Evolutionary conservation across 2,113 vertebrate species (phyloP), one percentile per base, ranked within the genome.

Genomic region (Leucopsar rothschildi): DNA sequence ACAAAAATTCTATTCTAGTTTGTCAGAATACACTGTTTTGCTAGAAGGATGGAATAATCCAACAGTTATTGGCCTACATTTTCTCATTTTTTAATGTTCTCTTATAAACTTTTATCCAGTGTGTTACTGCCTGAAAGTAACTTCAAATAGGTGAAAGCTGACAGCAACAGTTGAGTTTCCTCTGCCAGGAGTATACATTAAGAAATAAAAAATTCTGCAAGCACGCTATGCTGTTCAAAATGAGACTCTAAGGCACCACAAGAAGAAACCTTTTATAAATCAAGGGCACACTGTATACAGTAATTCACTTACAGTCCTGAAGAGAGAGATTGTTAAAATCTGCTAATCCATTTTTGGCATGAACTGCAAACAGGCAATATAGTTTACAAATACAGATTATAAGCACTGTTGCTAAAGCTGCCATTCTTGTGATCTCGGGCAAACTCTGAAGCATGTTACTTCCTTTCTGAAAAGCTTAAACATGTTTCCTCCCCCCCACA

Each of bases 391-490:
- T 86, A 70, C 10, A 40, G 35, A 65, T 90, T 81, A 88, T 33
- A 78, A 77, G 39, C 23, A 19, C 35, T 83, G n/a, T 59, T 95
- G 20, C 77, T 80, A 31, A 40, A 92, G 53, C 83, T 94, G 71
- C 75, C 33, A 75, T n/a, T 93, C 60, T 68, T 81, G 55, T 92
- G 90, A 97, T 95, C 82, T 82, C 50, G 71, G 24, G 29, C 61
- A 91, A 92, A 70, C 14, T 76, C 80, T 81, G 29, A 87, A 94
- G 52, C 22, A 55, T 31, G 50, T 25, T 57, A 61, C 64, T 95
- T 98, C 77, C 90, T 92, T 86, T 94, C 64, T 47, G 71, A 68
- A 88, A 88, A 95, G 79, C 52, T 94, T 76, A 77, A 94, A 84
- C 70, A 59, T 42, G 45, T 31, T 69, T 68, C 57, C 70, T 91